Evolutionary conservation across 2,113 vertebrate species (phyloP).

Genomic region (Cynocephalus volans): DNA sequence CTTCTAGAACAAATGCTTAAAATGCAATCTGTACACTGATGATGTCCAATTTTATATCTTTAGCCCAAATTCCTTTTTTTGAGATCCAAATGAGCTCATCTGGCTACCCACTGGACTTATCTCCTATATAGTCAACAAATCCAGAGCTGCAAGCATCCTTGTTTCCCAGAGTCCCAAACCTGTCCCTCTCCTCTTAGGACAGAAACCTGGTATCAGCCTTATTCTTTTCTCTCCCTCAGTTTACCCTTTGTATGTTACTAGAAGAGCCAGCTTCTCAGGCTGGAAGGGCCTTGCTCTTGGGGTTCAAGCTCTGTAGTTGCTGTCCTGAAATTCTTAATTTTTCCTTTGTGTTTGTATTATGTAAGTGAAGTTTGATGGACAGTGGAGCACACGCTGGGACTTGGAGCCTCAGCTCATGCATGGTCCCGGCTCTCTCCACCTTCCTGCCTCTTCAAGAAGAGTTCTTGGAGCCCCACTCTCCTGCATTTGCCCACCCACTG

Average conservation of each 20-base stretch:
- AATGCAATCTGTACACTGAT: background rate
- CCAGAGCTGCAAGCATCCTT: background rate
- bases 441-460: background rate
- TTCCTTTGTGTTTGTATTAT: constrained; percentile 2
- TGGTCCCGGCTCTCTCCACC: background rate
- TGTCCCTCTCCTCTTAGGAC: background rate
- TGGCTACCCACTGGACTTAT: background rate
- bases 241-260: background rate
- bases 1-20: background rate
- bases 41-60: background rate
- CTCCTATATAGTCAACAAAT: background rate
- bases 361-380: background rate
- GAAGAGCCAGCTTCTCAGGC: background rate
- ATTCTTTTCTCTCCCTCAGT: background rate
- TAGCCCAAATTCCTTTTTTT: background rate
- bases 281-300: background rate
- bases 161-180: background rate
- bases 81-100: background rate
- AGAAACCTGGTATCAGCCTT: background rate
- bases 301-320: background rate
- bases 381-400: background rate
- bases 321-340: background rate
- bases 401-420: background rate
- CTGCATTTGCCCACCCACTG: background rate
- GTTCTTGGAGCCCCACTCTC: too few relatives aligned